Percentiles rank a stretch among this genome's conserved stretches.
Evolutionary conservation across 2,888 invertebrate species (phyloP).

Genomic region (Drosophila formosana): DNA sequence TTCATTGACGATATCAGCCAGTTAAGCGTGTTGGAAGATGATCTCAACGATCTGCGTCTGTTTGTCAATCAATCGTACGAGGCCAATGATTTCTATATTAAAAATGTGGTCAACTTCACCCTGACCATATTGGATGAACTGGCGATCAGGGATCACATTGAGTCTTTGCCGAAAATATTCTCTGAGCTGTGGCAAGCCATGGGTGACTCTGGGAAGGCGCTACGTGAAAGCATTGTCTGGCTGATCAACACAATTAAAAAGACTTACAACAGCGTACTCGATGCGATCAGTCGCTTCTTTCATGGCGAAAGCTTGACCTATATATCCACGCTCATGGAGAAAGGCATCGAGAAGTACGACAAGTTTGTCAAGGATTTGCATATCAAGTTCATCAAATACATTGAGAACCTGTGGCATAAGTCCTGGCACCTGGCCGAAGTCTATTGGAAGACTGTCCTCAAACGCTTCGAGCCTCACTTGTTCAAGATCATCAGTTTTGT

Average conservation of each 20-base stretch:
- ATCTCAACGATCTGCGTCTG: conserved; percentile 87
- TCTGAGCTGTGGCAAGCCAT: conserved; percentile 94
- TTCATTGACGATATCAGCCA: conserved; percentile 90
- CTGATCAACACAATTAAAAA: conserved; percentile 88
- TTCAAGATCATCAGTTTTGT: conserved; percentile 91
- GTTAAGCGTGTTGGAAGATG: conserved; percentile 89
- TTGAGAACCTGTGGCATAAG: conserved; percentile 91
- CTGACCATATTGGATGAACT: conserved; percentile 91
- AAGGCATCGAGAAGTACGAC: conserved; percentile 91
- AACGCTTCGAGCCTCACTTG: conserved; percentile 91
- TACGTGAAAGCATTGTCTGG: conserved; percentile 91
- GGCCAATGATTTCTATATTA: conserved; percentile 93
- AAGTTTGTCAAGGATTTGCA: conserved; percentile 92
- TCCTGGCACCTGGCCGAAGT: conserved; percentile 88
- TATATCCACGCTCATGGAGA: conserved; percentile 89
- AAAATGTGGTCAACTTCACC: conserved; percentile 90
- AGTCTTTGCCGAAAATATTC: conserved; percentile 91
- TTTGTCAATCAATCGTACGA: conserved; percentile 92
- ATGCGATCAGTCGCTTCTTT: conserved; percentile 89
- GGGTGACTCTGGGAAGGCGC: conserved; percentile 93
- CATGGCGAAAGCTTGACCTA: conserved; percentile 92
- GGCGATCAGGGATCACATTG: conserved; percentile 91
- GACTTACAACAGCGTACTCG: conserved; percentile 90
- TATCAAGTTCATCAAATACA: conserved; percentile 88
- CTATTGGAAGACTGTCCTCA: conserved; percentile 91